These are phyloP conservation scores for Fregetta grallaria DNA, from an alignment of 2,113 vertebrate genomes.

Conservation along the genomic window DNA sequence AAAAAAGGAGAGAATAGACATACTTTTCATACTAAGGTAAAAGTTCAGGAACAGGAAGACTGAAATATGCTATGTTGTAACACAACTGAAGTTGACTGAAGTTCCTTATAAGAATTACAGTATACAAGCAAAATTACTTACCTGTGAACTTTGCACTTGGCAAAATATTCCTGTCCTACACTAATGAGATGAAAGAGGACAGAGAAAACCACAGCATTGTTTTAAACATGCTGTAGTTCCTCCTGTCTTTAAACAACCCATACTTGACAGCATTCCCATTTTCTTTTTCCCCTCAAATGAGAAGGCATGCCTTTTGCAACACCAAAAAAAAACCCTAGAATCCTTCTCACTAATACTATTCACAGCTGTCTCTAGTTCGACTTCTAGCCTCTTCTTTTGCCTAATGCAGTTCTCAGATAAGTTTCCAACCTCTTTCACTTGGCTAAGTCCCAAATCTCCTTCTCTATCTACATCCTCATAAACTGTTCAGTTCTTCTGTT, in stretches of 20 bases:
- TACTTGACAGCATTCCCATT: background rate
- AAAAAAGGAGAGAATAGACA: background rate
- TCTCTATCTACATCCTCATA: background rate
- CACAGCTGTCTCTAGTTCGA: conserved; percentile 10
- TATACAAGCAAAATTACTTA: background rate
- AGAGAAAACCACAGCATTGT: background rate
- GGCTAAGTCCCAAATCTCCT: background rate
- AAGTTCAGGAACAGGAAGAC: background rate
- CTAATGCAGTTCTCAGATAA: background rate
- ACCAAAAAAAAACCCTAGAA: background rate
- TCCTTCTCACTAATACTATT: background rate
- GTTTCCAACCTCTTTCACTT: background rate
- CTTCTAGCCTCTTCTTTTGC: background rate
- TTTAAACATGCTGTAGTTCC: background rate
- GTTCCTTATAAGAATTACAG: background rate
- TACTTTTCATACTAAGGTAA: background rate
- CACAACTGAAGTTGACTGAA: background rate
- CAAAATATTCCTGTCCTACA: background rate
- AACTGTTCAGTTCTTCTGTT: background rate
- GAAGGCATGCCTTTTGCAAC: background rate
- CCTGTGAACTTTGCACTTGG: background rate
- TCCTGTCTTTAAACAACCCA: background rate
- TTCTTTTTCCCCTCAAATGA: background rate
- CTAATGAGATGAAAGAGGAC: background rate
- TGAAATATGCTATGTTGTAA: background rate